Base-by-base conservation (phyloP, 1,140 invertebrate species). In the Phymorhynchus buccinoides region DNA sequence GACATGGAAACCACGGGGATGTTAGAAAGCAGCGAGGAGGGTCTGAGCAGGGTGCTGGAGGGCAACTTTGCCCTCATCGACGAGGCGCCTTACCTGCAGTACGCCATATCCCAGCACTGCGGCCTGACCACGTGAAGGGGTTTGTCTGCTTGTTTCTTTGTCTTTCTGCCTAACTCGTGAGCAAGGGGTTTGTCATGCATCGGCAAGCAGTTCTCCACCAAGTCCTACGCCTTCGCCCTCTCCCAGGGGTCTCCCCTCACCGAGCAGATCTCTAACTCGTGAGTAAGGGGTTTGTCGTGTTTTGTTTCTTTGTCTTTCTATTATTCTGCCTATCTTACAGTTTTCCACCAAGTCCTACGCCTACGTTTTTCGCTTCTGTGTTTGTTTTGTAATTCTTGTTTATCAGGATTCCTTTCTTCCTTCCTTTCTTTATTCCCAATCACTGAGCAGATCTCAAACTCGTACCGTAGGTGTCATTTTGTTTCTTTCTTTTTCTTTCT, bases 1-100 rank as follows among this genome's bases (percentile, higher is more conserved):
- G 56, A 84, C 32, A 85, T 87, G 4, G 22, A 86, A 52, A 35
- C 73, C 30, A 87, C 87, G 12, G 87, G 88, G 3, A 77, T 90
- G 41, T 48, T 90, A 6, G 83, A 80, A 42, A 88, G 80, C 75
- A 84, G 87, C 12, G 39, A 86, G 41, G 87, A 89, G 66, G 90
- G 90, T 0, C 68, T 91, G 14, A 73, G 85, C 16, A 86, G 85
- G 44, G 89, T 91, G 4, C 75, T 89, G 77, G 79, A 56, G 12
- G 90, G 87, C 27, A 85, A 89, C 52, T 92, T 90, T 85, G 91
- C 90, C n/a, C 90, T 90, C 42, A 85, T 92, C 22, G 78, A 89
- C 30, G 90, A 92, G 78, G 88, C 89, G 1, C 89, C 90, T 0
- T 89, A 90, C 62, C 88, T 90, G 32, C 87, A 92, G 42, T 91